Evolutionary conservation across 2,888 invertebrate species (phyloP).

Genomic region (Chrysolina americana): DNA sequence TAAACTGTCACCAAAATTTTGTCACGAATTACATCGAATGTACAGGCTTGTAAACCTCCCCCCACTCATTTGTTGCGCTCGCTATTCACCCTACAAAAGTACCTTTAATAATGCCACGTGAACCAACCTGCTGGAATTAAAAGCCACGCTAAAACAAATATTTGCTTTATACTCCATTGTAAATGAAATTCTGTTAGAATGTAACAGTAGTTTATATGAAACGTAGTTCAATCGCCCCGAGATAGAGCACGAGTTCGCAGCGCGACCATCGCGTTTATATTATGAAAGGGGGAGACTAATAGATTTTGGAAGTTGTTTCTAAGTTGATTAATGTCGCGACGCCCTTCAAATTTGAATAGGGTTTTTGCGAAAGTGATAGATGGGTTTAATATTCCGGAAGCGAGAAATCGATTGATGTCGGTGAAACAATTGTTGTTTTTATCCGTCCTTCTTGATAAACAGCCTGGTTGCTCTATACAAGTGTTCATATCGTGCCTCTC

Average conservation of each 20-base stretch:
- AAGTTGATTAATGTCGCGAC: constrained; percentile 32
- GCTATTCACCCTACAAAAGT: not conserved
- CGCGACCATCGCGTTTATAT: constrained; percentile 16
- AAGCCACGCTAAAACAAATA: constrained; percentile 27
- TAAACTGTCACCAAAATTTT: not conserved
- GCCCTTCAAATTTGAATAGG: constrained; percentile 36
- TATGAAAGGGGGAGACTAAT: constrained; percentile 34
- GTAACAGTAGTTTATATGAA: constrained; percentile 21
- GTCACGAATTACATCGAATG: not conserved
- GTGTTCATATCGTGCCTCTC: no score
- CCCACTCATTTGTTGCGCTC: not conserved
- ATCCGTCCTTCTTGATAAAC: not conserved
- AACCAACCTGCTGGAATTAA: not conserved
- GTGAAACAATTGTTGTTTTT: not conserved
- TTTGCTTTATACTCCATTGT: constrained; percentile 16
- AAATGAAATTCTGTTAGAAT: constrained; percentile 21
- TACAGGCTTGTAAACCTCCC: not conserved
- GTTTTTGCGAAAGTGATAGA: constrained; percentile 25
- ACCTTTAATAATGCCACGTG: constrained; percentile 6
- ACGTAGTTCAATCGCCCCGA: constrained; percentile 11
- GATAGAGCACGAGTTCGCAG: constrained; percentile 24
- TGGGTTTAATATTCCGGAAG: constrained; percentile 20
- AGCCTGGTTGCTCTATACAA: not conserved
- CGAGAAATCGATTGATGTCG: not conserved
- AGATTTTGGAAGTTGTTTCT: constrained; percentile 32